A percentile compares a stretch with the other conserved stretches of the same genome.
Evolutionary conservation across 2,113 vertebrate genomes (phyloP).

Genomic region (Puffinus mauretanicus): DNA sequence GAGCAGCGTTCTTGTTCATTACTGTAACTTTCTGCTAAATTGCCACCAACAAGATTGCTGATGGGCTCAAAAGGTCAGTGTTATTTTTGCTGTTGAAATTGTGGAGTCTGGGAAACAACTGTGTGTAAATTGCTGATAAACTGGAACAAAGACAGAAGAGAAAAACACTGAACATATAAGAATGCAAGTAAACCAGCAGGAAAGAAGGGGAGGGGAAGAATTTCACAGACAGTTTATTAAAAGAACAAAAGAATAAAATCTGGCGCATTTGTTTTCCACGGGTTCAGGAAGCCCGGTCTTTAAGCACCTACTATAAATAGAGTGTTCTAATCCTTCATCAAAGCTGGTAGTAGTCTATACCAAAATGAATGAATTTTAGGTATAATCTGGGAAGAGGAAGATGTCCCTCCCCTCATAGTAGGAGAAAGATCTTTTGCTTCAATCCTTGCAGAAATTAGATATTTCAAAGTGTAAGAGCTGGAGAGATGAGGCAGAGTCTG

Average conservation of each 20-base stretch:
- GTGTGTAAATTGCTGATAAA: slow-evolving; percentile 68
- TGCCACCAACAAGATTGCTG: slow-evolving; percentile 32
- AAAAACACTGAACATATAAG: slow-evolving; percentile 60
- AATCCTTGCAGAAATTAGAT: background rate
- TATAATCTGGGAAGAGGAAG: slow-evolving; percentile 20
- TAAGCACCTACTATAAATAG: slow-evolving; percentile 61
- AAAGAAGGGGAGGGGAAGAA: slow-evolving; percentile 63
- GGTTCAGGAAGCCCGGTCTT: slow-evolving; percentile 52
- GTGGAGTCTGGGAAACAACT: slow-evolving; percentile 58
- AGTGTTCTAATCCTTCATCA: slow-evolving; percentile 39
- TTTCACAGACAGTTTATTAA: slow-evolving; percentile 63
- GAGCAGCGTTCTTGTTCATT: slow-evolving; percentile 17
- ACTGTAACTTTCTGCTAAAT: slow-evolving; percentile 53
- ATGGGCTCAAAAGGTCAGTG: slow-evolving; percentile 56
- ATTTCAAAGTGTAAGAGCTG: background rate
- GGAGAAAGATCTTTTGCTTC: slow-evolving; percentile 10
- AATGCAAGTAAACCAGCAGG: slow-evolving; percentile 65
- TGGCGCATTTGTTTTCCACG: slow-evolving; percentile 48
- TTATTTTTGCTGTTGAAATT: slow-evolving; percentile 64
- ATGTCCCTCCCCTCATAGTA: background rate
- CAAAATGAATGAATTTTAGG: slow-evolving; percentile 27
- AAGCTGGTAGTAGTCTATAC: background rate
- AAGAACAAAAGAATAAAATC: slow-evolving; percentile 68
- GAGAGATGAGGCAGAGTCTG: background rate
- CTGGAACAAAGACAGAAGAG: slow-evolving; percentile 60